Conservation (phyloP, 1,140 invertebrate genomes). For the Oryzaephilus surinamensis region DNA sequence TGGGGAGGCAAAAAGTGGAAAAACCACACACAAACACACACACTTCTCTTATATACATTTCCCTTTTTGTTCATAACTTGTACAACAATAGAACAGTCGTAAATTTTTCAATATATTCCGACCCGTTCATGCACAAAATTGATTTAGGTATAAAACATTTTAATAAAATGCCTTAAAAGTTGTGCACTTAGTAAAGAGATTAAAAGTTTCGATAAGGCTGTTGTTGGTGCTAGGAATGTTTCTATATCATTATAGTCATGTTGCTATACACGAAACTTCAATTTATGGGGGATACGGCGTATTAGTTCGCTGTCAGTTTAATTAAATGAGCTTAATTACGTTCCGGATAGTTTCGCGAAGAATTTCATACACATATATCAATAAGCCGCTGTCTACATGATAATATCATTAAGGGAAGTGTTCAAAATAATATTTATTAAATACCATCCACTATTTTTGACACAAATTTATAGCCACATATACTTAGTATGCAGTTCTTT, state of each 20-base stretch:
- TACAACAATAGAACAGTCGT: too few species aligned
- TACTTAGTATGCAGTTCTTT: too few species aligned
- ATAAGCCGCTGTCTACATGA: constrained; percentile 15
- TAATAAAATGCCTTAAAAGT: constrained; percentile 18
- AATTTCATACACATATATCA: constrained; percentile 25
- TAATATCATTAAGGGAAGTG: constrained; percentile 17
- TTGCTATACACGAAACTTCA: constrained; percentile 28
- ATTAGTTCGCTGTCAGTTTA: constrained; percentile 28
- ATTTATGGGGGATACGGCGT: constrained; percentile 24
- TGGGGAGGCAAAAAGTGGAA: too few species aligned
- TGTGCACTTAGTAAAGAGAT: constrained; percentile 21
- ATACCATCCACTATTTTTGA: too few species aligned
- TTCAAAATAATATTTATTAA: too few species aligned
- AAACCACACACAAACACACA: too few species aligned
- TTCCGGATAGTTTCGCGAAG: constrained; percentile 28
- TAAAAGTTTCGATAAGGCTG: constrained; percentile 21
- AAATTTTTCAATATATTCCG: too few species aligned
- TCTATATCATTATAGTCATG: constrained; percentile 21
- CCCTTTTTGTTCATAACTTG: too few species aligned
- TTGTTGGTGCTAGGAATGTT: constrained; percentile 16
- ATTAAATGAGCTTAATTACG: constrained; percentile 31
- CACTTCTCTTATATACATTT: too few species aligned
- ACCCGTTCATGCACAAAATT: constrained; percentile 12
- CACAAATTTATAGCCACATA: too few species aligned
- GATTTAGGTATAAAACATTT: constrained; percentile 13